These are phyloP conservation scores for Adelosebastes latens DNA, from an alignment of 2,797 vertebrate genomes.

Conservation along the genomic window DNA sequence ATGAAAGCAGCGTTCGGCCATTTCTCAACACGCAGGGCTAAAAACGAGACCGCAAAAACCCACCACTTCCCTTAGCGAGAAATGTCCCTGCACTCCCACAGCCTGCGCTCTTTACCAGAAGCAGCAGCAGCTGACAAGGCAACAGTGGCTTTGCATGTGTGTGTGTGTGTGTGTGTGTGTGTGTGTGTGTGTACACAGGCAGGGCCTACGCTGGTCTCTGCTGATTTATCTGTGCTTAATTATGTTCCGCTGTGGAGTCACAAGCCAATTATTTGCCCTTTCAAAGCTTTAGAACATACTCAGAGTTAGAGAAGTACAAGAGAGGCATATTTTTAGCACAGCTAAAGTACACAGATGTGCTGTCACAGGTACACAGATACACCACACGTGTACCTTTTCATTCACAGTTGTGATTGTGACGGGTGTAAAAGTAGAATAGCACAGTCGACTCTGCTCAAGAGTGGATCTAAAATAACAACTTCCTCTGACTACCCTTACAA, in stretches of 20 bases:
- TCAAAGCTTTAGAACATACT: conserved; percentile 46
- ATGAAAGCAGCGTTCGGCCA: conserved; percentile 72
- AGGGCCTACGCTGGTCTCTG: conserved; percentile 39
- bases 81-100: conserved; percentile 78
- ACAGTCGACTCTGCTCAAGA: neutral
- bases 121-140: conserved; percentile 67
- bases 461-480: neutral
- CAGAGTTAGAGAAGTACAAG: conserved; percentile 22
- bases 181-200: conserved; percentile 7
- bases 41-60: conserved; percentile 69
- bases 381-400: conserved; percentile 2
- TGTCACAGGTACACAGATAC: neutral
- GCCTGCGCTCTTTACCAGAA: conserved; percentile 75
- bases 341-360: conserved; percentile 9
- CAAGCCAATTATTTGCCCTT: conserved; percentile 67
- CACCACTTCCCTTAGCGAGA: conserved; percentile 79
- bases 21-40: conserved; percentile 73
- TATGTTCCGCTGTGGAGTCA: conserved; percentile 58
- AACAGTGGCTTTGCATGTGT: conserved; percentile 23
- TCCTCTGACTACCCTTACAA: neutral
- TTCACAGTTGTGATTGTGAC: conserved; percentile 5
- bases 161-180: neutral
- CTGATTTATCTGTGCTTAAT: conserved; percentile 64
- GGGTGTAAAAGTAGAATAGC: neutral
- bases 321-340: conserved; percentile 28